phyloP scores from a whole-genome alignment of 2,797 vertebrate genomes.

The Leuciscus waleckii region DNA sequence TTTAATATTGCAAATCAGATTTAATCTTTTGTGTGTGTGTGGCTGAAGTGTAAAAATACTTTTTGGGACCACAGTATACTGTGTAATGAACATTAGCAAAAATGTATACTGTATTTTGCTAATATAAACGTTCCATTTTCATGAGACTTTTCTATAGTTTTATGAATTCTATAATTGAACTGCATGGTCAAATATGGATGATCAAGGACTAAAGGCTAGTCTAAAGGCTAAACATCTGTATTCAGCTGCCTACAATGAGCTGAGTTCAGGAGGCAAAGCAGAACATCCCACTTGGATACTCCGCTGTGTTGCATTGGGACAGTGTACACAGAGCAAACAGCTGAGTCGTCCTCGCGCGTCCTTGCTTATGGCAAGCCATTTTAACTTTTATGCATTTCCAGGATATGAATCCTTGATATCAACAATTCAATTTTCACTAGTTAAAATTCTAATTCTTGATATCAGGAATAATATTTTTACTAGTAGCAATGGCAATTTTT shows the following conservation, averaged over 20 bases:
- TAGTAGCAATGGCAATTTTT: too few species aligned
- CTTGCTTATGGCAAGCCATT: not conserved
- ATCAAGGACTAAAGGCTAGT: not conserved
- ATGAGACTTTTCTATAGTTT: not conserved
- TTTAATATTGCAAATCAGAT: too few species aligned
- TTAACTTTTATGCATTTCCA: too few species aligned
- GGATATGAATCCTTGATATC: too few species aligned
- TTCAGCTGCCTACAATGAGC: not conserved
- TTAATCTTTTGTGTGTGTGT: too few species aligned
- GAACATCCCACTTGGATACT: not conserved
- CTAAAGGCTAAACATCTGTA: not conserved
- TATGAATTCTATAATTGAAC: not conserved
- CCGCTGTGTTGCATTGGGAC: slow-evolving; percentile 4
- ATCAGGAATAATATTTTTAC: too few species aligned
- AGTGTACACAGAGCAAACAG: not conserved
- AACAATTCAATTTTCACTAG: too few species aligned
- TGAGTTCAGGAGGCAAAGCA: slow-evolving; percentile 5
- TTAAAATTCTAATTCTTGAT: too few species aligned
- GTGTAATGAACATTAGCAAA: not conserved
- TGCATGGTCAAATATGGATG: not conserved
- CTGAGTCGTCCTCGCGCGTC: not conserved
- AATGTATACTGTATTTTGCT: not conserved
- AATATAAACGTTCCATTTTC: not conserved
- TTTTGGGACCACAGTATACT: not conserved
- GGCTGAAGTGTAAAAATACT: too few species aligned